Evolutionary conservation across 1,140 invertebrate genomes (phyloP), one percentile per base, ranked within the genome.

Genomic region (roundworm (Caenorhabditis elegans)): DNA sequence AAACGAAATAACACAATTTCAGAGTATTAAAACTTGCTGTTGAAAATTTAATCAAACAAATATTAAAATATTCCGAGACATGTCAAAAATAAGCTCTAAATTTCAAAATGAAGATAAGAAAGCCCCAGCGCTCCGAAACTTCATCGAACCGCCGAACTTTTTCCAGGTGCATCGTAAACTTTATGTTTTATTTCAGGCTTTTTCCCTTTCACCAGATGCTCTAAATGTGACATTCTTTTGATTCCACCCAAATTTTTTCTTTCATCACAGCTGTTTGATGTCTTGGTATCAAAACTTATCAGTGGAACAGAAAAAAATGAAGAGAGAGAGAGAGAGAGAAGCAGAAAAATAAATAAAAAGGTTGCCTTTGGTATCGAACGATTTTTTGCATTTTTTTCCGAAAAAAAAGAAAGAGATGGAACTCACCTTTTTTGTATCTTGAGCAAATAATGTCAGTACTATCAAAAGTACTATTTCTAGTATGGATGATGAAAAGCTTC

Each of bases 91-190:
- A 15, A 43, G 39, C 39, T 43, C 39, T 43, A 15, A 43, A 15
- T 15, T 43, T 15, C n/a, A n/a, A n/a, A n/a, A n/a, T n/a, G n/a
- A n/a, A n/a, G n/a, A n/a, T n/a, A n/a, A n/a, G n/a, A n/a, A n/a
- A n/a, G n/a, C n/a, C n/a, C n/a, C n/a, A n/a, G n/a, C n/a, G n/a
- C n/a, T n/a, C n/a, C n/a, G n/a, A n/a, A n/a, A n/a, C 39, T 43
- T 43, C 39, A 15, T 15, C 39, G 15, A 43, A n/a, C n/a, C 19
- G 49, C 22, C 11, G 60, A 39, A 39, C 60, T 39, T 10, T 70
- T 70, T 39, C 60, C 60, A 70, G 60, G 34, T 70, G 60, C 60
- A 39, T 70, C 60, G 60, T 70, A 70, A 70, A 70, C n/a, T 13
- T n/a, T n/a, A 70, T 70, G 24, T 28, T 31, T 34, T 60, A 34